Base-by-base conservation (phyloP, 2,113 vertebrate species). In the Junco hyemalis region DNA sequence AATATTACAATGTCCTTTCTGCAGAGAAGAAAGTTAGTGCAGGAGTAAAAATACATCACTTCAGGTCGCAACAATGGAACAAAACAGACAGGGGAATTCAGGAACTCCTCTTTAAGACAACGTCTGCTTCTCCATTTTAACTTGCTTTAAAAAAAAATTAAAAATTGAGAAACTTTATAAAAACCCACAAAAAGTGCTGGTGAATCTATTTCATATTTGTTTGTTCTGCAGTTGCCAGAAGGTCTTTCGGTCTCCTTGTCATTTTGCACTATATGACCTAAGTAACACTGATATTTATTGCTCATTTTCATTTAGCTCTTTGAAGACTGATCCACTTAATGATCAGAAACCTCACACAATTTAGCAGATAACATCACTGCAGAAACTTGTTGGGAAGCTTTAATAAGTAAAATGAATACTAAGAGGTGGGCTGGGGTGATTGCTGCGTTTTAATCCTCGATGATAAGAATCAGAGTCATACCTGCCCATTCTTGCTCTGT, bases 321-420 rank as follows among this genome's bases (percentile, higher is more conserved):
- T 69, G 76, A 97, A 97, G 96, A 90, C 96, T 90, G 85, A 97
- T 97, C 97, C 97, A 93, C 95, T 92, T 98, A 97, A 97, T 88
- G 97, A 98, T 97, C 97, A 97, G 97, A 97, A 96, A 96, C 94
- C 94, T 97, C 95, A 97, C 95, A 93, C 96, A 97, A 97, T 97
- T 95, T 96, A 36, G 36, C 73, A 97, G 97, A 98, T 96, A 97
- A 97, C 97, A 98, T 98, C 97, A 96, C 95, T 93, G 94, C 93
- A 97, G 96, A 97, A 95, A 96, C 96, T 97, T 97, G 97, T 92
- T 95, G 93, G 54, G 88, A 97, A 96, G 94, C 92, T 95, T 88
- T 94, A 97, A 98, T 98, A 97, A 97, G 93, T 94, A 97, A 97
- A 96, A 98, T 96, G 96, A 97, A 93, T 96, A 84, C 94, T 97